Base-by-base conservation (phyloP, 1,140 invertebrate species). In the Mylabris phalerata region DNA sequence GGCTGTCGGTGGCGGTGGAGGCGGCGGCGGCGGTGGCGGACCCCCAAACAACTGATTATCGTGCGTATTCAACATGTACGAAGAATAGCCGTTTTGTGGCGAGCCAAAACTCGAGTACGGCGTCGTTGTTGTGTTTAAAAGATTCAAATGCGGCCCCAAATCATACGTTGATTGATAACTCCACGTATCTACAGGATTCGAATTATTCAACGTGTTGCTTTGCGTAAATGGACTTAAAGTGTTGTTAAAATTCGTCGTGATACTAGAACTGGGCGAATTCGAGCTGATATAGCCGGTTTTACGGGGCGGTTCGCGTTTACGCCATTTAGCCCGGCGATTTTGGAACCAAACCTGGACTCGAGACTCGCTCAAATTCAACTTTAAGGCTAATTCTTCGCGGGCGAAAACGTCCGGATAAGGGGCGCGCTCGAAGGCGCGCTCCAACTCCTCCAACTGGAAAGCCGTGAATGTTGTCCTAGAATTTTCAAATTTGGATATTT, bases 391-490 rank as follows among this genome's bases (percentile, higher is more conserved):
- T 73, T 98, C 93, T 73, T 98, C 94, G 42, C 95, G 77, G 0
- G 93, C 94, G 68, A 98, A 97, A 0, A 98, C 94, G 73, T 98
- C 95, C 0, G 95, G 95, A 73, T 98, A 98, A 0, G 94, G 95
- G 0, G 94, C 94, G 47, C 92, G 79, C 68, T 97, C 91, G 67
- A 98, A 98, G 0, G 94, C 93, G 10, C 92, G 78, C 71, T 98
- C 95, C 66, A 98, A 75, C 70, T 97, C 93, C 71, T 98, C 94
- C 43, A 98, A 76, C 72, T 98, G 95, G 71, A 93, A 95, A 0
- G 93, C 90, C 0, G 94, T 97, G 71, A 98, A 98, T 0, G 95
- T 98, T 1, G 95, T 98, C 76, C 95, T 95, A 75, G 1, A 79
- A 75, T 11, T 46, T 48, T 55, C 19, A 32, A 25, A 42, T 11